Conservation (phyloP, 1,140 invertebrate species). For the Drosophila bocki region DNA sequence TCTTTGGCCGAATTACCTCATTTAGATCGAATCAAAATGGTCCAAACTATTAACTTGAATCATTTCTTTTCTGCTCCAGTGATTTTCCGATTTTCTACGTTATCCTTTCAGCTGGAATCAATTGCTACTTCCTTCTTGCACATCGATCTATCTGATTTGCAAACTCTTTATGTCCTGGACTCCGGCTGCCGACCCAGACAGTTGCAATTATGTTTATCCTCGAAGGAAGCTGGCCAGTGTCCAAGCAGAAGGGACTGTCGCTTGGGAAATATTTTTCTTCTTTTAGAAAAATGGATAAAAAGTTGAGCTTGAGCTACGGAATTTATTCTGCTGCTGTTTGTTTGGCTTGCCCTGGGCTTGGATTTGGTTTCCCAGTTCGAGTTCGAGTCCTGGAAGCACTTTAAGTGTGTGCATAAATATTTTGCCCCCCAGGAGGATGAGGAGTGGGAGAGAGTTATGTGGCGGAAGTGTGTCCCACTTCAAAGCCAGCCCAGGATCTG, state of each 20-base stretch:
- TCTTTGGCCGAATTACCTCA: background rate
- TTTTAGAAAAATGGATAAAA: constrained; percentile 24
- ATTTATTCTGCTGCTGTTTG: constrained; percentile 44
- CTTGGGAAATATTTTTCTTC: constrained; percentile 18
- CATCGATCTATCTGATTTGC: constrained; percentile 20
- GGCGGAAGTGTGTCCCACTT: constrained; percentile 55
- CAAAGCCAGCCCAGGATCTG: constrained; percentile 10
- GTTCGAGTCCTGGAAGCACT: constrained; percentile 16
- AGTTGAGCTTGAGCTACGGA: constrained; percentile 25
- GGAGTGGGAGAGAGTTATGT: constrained; percentile 21
- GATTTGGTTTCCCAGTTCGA: constrained; percentile 7
- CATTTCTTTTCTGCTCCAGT: constrained; percentile 6
- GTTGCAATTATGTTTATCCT: constrained; percentile 18
- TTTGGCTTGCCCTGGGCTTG: constrained; percentile 29
- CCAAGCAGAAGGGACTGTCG: constrained; percentile 1
- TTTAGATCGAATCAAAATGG: constrained; percentile 2
- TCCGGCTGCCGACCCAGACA: constrained; percentile 23
- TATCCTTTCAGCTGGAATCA: constrained; percentile 9
- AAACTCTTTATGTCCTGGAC: constrained; percentile 12
- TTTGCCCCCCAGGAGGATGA: constrained; percentile 9
- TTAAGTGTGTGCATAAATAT: constrained; percentile 59
- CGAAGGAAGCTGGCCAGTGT: constrained; percentile 6
- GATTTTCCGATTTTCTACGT: constrained; percentile 9
- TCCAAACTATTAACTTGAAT: constrained; percentile 8
- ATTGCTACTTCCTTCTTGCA: constrained; percentile 11